These are phyloP conservation scores for Apotomis turbidana DNA, from an alignment of 2,888 invertebrate species.

Conservation along the genomic window DNA sequence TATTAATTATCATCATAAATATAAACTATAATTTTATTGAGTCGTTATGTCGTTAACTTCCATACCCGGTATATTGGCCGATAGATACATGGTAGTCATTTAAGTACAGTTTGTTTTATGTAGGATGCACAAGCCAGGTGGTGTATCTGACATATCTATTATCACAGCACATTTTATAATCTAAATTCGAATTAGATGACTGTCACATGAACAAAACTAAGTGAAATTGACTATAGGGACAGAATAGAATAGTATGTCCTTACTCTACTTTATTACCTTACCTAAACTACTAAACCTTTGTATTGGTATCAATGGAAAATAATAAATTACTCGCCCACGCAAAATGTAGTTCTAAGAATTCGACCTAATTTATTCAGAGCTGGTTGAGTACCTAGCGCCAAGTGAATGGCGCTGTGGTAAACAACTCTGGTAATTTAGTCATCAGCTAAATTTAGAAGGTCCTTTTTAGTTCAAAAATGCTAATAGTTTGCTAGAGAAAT, in stretches of 20 bases:
- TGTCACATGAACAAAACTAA: too few relatives aligned
- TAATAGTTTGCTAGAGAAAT: not conserved
- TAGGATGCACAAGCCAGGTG: not conserved
- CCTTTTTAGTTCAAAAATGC: not conserved
- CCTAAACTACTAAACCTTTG: not conserved
- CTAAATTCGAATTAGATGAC: too few relatives aligned
- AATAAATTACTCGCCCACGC: slow-evolving; percentile 13
- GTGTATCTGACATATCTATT: too few relatives aligned
- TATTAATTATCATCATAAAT: slow-evolving; percentile 27
- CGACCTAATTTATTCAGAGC: slow-evolving; percentile 36
- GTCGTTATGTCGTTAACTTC: slow-evolving; percentile 27
- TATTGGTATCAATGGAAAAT: not conserved
- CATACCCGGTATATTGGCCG: slow-evolving; percentile 7
- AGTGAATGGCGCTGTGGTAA: slow-evolving; percentile 30
- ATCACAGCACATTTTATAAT: too few relatives aligned
- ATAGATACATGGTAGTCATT: slow-evolving; percentile 18
- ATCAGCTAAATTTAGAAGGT: slow-evolving; percentile 24
- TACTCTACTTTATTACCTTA: too few relatives aligned
- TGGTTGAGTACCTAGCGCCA: slow-evolving; percentile 13
- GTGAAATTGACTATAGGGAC: too few relatives aligned
- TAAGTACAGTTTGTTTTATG: slow-evolving; percentile 19
- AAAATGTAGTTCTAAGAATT: slow-evolving; percentile 27
- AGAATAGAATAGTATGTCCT: too few relatives aligned
- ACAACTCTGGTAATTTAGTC: slow-evolving; percentile 23
- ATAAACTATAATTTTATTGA: slow-evolving; percentile 31